phyloP scores from a whole-genome alignment of 2,113 vertebrate species.

The Stegostoma tigrinum region DNA sequence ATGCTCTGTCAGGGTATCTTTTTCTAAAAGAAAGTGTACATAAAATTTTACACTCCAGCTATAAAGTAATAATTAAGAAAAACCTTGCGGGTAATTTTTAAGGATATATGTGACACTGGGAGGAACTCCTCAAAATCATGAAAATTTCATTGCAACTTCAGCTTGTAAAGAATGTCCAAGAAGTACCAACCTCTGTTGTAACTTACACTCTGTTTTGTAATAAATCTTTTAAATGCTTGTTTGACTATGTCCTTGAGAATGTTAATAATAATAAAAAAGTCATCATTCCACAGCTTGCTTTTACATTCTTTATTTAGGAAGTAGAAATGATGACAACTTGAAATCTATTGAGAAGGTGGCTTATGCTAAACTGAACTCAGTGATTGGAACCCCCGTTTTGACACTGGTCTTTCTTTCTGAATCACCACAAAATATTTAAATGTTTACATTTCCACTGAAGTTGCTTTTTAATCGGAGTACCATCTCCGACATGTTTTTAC shows the following conservation, averaged over 20 bases:
- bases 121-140: conserved; percentile 13
- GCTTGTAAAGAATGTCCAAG: not conserved
- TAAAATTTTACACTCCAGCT: conserved; percentile 27
- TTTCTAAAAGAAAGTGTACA: not conserved
- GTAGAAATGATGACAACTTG: not conserved
- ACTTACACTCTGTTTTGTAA: conserved; percentile 23
- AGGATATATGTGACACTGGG: conserved; percentile 20
- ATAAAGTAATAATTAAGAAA: conserved; percentile 32
- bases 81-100: conserved; percentile 14
- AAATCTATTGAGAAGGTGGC: not conserved
- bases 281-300: not conserved
- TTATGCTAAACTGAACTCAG: not conserved
- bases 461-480: not conserved
- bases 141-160: not conserved
- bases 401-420: not conserved
- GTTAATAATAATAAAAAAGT: conserved; percentile 18
- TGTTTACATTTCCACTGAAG: not conserved
- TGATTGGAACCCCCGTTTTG: not conserved
- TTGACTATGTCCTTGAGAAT: conserved; percentile 22
- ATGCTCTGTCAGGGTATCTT: not conserved
- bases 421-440: not conserved
- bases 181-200: not conserved
- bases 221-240: conserved; percentile 26
- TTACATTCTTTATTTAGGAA: not conserved
- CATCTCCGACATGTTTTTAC: not conserved